These are phyloP conservation scores for Halictus ligatus DNA, from an alignment of 2,888 invertebrate genomes.

Conservation along the genomic window DNA sequence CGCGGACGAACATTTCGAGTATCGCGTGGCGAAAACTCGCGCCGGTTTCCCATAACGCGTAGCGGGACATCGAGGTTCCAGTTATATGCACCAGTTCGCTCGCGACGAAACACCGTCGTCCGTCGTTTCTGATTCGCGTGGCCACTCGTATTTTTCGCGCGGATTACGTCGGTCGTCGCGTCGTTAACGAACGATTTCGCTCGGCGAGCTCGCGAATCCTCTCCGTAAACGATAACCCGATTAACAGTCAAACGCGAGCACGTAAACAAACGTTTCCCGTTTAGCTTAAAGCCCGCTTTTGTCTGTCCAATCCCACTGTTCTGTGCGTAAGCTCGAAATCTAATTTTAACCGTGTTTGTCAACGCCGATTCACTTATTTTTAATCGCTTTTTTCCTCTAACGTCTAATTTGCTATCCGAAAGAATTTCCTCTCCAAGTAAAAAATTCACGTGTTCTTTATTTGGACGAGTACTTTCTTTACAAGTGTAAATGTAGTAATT, in stretches of 20 bases:
- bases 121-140: neutral
- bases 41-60: conserved; percentile 45
- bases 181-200: conserved; percentile 2
- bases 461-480: too few relatives aligned
- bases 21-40: conserved; percentile 39
- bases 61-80: conserved; percentile 71
- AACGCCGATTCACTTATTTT: neutral
- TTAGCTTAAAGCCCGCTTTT: neutral
- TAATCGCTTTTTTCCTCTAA: neutral
- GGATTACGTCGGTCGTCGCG: neutral
- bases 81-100: conserved; percentile 71
- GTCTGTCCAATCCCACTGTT: neutral
- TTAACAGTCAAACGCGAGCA: neutral
- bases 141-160: conserved; percentile 1
- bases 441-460: too few relatives aligned
- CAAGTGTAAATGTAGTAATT: too few relatives aligned
- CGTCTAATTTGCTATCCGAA: too few relatives aligned
- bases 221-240: neutral
- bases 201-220: neutral
- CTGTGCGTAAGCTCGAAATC: neutral
- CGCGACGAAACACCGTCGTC: conserved; percentile 28
- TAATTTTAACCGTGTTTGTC: neutral
- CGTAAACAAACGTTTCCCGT: conserved; percentile 21
- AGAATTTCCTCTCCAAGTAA: too few relatives aligned
- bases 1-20: conserved; percentile 32